A percentile compares a stretch with the other conserved stretches of the same genome.
phyloP scores from a whole-genome alignment of 2,797 vertebrate species.

The Spinus pinus region DNA sequence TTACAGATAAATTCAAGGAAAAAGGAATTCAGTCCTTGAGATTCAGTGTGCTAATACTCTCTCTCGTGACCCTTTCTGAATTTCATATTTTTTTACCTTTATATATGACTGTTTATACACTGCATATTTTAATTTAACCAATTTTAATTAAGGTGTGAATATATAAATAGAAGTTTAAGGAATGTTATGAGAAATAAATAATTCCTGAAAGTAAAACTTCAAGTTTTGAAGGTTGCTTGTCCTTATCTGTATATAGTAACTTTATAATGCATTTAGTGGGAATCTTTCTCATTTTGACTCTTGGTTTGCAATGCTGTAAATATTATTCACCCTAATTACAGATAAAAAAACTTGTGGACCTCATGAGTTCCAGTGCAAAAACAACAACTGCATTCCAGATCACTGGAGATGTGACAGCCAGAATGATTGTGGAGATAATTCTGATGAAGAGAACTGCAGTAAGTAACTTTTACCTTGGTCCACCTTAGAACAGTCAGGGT shows the following conservation, averaged over 20 bases:
- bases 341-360: constrained; percentile 99
- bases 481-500: neutral
- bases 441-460: constrained; percentile 98
- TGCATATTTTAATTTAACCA: neutral
- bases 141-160: neutral
- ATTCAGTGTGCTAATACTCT: neutral
- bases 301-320: neutral
- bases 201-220: neutral
- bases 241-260: neutral
- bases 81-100: neutral
- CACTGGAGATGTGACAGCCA: constrained; percentile 98
- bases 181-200: neutral
- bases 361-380: constrained; percentile 97
- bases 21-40: neutral
- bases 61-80: neutral
- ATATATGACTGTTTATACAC: neutral
- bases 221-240: accelerated
- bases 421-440: constrained; percentile 97
- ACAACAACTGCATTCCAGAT: constrained; percentile 99
- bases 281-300: neutral
- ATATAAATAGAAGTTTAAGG: neutral
- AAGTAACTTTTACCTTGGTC: constrained; percentile 74
- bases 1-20: neutral
- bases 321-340: constrained; percentile 73
- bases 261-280: neutral